These are phyloP conservation scores for Dendroctonus valens DNA, from an alignment of 1,140 invertebrate genomes.

Conservation along the genomic window DNA sequence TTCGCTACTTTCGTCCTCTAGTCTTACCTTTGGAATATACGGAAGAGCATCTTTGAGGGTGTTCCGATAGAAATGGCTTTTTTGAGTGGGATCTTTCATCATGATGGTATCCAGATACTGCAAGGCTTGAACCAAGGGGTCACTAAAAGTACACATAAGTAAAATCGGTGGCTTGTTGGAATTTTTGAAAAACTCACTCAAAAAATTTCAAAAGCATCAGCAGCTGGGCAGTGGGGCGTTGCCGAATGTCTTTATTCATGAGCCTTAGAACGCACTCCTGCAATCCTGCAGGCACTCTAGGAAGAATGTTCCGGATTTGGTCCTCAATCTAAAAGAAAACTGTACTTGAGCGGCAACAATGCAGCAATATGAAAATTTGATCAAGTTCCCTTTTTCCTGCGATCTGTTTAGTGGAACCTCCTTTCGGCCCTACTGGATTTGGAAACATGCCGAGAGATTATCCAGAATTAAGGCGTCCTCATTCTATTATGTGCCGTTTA, in stretches of 20 bases:
- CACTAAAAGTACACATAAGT: slow-evolving; percentile 58
- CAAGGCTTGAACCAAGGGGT: slow-evolving; percentile 82
- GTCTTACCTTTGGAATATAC: slow-evolving; percentile 83
- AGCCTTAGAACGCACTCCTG: slow-evolving; percentile 85
- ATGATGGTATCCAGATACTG: slow-evolving; percentile 91
- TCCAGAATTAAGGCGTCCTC: no score
- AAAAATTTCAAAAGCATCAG: slow-evolving; percentile 85
- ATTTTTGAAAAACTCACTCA: slow-evolving; percentile 62
- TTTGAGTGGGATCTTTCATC: slow-evolving; percentile 87
- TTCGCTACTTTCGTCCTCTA: slow-evolving; percentile 4
- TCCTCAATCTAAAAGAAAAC: slow-evolving; percentile 67
- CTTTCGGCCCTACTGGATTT: no score
- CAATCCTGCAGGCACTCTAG: slow-evolving; percentile 75
- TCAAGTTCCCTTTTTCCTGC: no score
- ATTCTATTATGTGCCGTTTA: no score
- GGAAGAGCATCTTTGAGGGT: slow-evolving; percentile 83
- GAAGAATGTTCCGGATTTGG: slow-evolving; percentile 73
- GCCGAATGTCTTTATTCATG: slow-evolving; percentile 74
- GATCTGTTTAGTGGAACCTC: no score
- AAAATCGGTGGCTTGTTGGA: slow-evolving; percentile 3
- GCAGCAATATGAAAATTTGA: no score
- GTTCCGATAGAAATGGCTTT: slow-evolving; percentile 84
- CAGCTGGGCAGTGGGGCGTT: slow-evolving; percentile 82
- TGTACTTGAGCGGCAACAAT: no score
- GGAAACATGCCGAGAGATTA: no score